Conservation (phyloP, 2,888 invertebrate species). For the Choreutis nemorana region DNA sequence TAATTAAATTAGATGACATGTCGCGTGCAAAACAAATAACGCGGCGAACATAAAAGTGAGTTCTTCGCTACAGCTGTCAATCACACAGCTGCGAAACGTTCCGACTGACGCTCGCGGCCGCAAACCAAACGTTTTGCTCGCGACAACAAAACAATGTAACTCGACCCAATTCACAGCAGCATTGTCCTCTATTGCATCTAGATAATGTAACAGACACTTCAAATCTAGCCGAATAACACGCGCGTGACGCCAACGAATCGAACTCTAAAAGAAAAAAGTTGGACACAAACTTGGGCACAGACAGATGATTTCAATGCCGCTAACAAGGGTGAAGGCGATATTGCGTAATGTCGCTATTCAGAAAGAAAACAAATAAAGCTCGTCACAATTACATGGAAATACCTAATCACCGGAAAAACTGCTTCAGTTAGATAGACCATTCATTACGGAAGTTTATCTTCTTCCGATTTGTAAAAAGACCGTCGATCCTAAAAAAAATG, state of each 20-base stretch:
- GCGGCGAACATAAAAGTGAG: constrained; percentile 29
- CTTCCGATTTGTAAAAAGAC: too few relatives aligned
- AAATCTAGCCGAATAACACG: constrained; percentile 20
- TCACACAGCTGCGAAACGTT: constrained; percentile 34
- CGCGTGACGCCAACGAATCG: constrained; percentile 15
- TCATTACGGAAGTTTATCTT: too few relatives aligned
- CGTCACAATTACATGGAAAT: too few relatives aligned
- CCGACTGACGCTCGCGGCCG: constrained; percentile 37
- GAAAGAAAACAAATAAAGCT: constrained; percentile 12
- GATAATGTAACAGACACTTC: constrained; percentile 14
- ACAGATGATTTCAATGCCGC: constrained; percentile 33
- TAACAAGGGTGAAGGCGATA: constrained; percentile 24
- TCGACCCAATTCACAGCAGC: constrained; percentile 28
- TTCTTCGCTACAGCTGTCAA: constrained; percentile 31
- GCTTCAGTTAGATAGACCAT: too few relatives aligned
- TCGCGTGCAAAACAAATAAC: constrained; percentile 30
- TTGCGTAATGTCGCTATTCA: constrained; percentile 13
- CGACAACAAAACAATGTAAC: constrained; percentile 36
- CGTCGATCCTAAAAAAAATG: too few relatives aligned
- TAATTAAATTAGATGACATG: constrained; percentile 52
- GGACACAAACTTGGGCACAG: constrained; percentile 13
- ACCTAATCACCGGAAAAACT: too few relatives aligned
- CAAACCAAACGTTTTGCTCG: constrained; percentile 38
- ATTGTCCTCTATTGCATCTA: constrained; percentile 17
- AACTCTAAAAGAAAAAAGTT: constrained; percentile 14